A percentile compares a stretch with the other conserved stretches of the same genome.
phyloP scores from a whole-genome alignment of 1,140 invertebrate species.

The Cephus cinctus region DNA sequence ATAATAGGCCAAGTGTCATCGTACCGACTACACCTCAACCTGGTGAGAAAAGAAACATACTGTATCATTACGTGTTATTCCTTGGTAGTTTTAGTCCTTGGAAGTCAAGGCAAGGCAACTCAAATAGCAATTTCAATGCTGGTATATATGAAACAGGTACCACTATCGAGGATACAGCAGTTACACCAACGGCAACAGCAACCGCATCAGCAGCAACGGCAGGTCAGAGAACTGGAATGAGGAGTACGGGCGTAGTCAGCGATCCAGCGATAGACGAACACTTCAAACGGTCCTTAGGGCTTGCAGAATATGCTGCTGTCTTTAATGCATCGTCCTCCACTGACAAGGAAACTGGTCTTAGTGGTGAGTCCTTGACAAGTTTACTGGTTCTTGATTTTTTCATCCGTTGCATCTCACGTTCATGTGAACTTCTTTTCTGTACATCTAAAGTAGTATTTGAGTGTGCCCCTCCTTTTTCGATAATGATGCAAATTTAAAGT shows the following conservation, averaged over 20 bases:
- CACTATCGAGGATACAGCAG: constrained; percentile 48
- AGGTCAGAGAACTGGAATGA: constrained; percentile 45
- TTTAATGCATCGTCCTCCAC: constrained; percentile 62
- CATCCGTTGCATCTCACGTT: no score
- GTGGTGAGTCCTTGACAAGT: constrained; percentile 38
- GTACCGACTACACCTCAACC: constrained; percentile 48
- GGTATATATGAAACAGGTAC: no score
- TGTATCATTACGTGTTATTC: not conserved
- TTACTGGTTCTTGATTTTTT: no score
- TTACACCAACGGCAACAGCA: constrained; percentile 42
- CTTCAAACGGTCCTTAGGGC: constrained; percentile 86
- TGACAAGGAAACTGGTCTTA: constrained; percentile 51
- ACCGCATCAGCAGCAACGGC: constrained; percentile 45
- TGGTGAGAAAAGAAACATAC: constrained; percentile 26
- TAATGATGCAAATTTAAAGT: no score
- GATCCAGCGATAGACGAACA: constrained; percentile 95
- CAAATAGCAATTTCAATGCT: no score
- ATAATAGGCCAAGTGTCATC: constrained; percentile 51
- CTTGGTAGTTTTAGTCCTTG: no score
- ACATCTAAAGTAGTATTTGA: no score
- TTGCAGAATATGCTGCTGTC: constrained; percentile 78
- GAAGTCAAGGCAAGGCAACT: no score
- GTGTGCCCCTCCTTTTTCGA: no score
- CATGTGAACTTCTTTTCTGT: no score
- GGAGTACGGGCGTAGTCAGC: constrained; percentile 50